A percentile compares a stretch with the other conserved stretches of the same genome.
Conservation (phyloP, 2,888 invertebrate genomes). For the Helicoverpa assulta region DNA sequence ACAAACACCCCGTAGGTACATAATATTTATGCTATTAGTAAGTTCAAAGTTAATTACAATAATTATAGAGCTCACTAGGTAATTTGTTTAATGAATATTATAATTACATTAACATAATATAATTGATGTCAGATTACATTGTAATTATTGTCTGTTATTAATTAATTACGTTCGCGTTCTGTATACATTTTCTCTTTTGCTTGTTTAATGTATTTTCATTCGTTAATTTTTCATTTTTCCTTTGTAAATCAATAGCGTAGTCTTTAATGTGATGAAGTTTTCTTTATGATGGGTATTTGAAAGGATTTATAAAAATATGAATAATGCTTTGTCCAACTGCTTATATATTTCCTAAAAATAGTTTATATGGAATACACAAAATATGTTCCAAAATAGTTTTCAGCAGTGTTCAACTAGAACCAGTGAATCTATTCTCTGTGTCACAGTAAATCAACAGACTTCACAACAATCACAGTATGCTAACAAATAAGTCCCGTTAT, state of each 20-base stretch:
- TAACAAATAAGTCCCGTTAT: conserved; percentile 39
- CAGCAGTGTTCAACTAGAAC: conserved; percentile 2
- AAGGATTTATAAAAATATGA: too few relatives aligned
- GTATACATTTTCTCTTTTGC: not conserved
- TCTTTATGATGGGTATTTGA: too few relatives aligned
- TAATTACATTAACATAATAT: not conserved
- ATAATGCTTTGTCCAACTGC: too few relatives aligned
- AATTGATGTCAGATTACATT: not conserved
- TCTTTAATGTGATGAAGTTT: too few relatives aligned
- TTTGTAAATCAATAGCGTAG: too few relatives aligned
- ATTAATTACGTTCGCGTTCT: not conserved
- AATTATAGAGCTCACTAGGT: not conserved
- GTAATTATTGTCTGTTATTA: too few relatives aligned
- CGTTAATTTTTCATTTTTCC: too few relatives aligned
- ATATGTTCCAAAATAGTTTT: not conserved
- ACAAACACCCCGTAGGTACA: too few relatives aligned
- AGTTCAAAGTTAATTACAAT: not conserved
- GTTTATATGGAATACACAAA: too few relatives aligned
- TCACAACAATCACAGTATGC: conserved; percentile 27
- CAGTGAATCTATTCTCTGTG: not conserved
- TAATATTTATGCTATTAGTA: not conserved
- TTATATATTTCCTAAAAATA: too few relatives aligned
- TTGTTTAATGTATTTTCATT: too few relatives aligned
- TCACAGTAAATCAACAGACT: conserved; percentile 13
- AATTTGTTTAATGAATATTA: not conserved